Evolutionary conservation across 2,888 invertebrate genomes (phyloP), one percentile per base, ranked within the genome.

Genomic region (Lamellibrachia satsuma): DNA sequence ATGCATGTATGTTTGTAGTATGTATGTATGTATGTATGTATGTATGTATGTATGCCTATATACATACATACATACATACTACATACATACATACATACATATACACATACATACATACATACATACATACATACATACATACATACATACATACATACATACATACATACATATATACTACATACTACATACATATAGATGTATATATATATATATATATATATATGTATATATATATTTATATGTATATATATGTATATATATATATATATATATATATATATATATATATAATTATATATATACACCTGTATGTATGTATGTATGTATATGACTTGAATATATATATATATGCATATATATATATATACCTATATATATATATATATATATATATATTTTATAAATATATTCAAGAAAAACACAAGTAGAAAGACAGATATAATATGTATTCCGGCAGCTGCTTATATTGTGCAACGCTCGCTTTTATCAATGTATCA

Each of bases 21-120:
- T 0, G 39, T 39, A 39, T 39, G 39, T 39, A 39, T n/a, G 39
- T 39, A 39, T 39, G 39, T 39, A 90, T 90, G n/a, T 90, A 90
- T n/a, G 90, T 90, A 90, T 90, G n/a, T 90, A 90, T n/a, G 22
- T 90, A 90, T 90, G n/a, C 90, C 1, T 90, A 1, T 90, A 90
- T 90, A 1, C 1, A 90, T 90, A 90, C n/a, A 90, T 90, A 90
- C n/a, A 90, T 90, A 90, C n/a, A 90, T 90, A 90, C n/a, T 90
- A 90, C n/a, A 90, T 90, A 90, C n/a, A 90, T 90, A 90, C n/a
- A 90, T 90, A 90, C n/a, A 90, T 90, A 90, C n/a, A 90, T 90
- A 90, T 1, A 90, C 1, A 90, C n/a, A 90, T 90, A 90, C n/a
- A 90, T 90, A 90, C n/a, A 90, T 90, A 90, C n/a, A 90, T 90